These are phyloP conservation scores for Homarus americanus DNA, from an alignment of 1,140 invertebrate species.

Conservation along the genomic window DNA sequence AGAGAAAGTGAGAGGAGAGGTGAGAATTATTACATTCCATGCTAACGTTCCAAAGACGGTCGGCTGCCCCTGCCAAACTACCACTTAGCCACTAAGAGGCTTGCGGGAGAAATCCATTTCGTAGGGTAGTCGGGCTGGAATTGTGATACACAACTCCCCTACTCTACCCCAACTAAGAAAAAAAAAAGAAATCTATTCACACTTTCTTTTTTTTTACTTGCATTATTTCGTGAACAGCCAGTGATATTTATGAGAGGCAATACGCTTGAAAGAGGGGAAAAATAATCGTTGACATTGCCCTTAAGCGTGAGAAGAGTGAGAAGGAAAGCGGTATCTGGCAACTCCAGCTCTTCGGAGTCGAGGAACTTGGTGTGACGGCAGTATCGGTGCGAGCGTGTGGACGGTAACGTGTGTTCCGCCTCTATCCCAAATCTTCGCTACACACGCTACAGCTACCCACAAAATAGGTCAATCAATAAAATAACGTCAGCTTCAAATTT, in stretches of 20 bases:
- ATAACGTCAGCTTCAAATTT: too few species aligned
- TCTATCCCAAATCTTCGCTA: too few species aligned
- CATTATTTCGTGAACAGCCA: not conserved
- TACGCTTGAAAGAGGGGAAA: too few species aligned
- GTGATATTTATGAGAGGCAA: not conserved
- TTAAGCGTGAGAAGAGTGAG: too few species aligned
- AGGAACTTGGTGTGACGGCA: not conserved
- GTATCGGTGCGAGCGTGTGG: not conserved
- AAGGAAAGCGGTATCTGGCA: not conserved
- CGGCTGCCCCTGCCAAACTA: not conserved
- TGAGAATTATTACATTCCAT: not conserved
- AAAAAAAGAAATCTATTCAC: not conserved
- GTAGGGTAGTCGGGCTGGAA: too few species aligned
- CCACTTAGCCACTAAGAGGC: not conserved
- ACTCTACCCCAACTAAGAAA: too few species aligned
- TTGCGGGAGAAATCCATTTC: not conserved
- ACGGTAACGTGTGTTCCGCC: too few species aligned
- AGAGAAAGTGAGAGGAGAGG: not conserved
- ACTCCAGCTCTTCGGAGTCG: not conserved
- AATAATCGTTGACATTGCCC: too few species aligned
- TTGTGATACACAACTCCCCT: not conserved
- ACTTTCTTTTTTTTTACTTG: too few species aligned
- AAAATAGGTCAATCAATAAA: too few species aligned
- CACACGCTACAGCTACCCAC: too few species aligned
- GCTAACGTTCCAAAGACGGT: not conserved